Percentiles rank a stretch among this genome's conserved stretches.
These are phyloP conservation scores for Meteorus sp. DNA, from an alignment of 1,140 invertebrate species.

Conservation along the genomic window DNA sequence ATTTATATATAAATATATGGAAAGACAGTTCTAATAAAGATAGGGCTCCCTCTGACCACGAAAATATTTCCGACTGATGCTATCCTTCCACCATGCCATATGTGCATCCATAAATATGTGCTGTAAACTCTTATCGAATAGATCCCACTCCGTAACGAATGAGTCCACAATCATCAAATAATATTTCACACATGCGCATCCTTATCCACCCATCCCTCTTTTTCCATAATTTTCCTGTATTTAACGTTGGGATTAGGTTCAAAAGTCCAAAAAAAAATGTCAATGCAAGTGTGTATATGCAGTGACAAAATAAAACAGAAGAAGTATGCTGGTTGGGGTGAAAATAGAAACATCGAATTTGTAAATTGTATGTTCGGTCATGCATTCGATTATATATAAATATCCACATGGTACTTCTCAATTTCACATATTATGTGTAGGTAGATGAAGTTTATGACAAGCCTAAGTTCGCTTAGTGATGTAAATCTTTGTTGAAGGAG, in stretches of 20 bases:
- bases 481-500: no score
- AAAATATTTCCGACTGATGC: conserved; percentile 22
- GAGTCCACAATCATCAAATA: conserved; percentile 12
- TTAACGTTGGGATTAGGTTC: conserved; percentile 7
- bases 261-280: conserved; percentile 13
- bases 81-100: conserved; percentile 30
- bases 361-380: not conserved
- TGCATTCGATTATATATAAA: not conserved
- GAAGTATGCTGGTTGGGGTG: conserved; percentile 56
- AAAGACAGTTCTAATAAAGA: conserved; percentile 39
- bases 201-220: conserved; percentile 17
- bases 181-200: conserved; percentile 9
- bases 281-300: conserved; percentile 13
- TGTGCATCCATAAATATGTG: no score
- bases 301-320: conserved; percentile 50
- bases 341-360: not conserved
- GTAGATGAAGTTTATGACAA: no score
- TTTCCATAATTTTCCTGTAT: conserved; percentile 18
- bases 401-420: no score
- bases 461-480: no score
- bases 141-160: conserved; percentile 27
- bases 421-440: no score
- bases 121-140: conserved; percentile 41
- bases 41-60: conserved; percentile 45
- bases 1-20: conserved; percentile 29